phyloP scores from a whole-genome alignment of 2,113 vertebrate genomes.

The Dicerorhinus sumatrensis region DNA sequence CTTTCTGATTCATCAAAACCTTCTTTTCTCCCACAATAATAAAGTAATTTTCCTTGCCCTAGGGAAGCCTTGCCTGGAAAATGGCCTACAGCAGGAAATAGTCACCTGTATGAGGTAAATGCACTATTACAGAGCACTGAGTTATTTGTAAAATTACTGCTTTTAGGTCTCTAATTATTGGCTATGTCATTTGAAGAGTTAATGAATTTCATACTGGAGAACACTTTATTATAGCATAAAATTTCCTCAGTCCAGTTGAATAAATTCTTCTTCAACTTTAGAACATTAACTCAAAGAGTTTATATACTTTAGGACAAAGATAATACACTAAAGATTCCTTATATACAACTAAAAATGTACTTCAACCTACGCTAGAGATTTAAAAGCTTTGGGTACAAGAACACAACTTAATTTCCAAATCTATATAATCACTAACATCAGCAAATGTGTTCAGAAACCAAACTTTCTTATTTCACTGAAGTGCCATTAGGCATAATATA shows the following conservation, averaged over 20 bases:
- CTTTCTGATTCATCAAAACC: neutral
- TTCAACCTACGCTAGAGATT: neutral
- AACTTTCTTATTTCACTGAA: neutral
- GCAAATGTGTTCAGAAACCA: neutral
- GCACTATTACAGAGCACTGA: neutral
- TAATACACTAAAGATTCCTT: constrained; percentile 3
- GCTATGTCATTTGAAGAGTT: constrained; percentile 1
- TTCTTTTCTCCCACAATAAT: neutral
- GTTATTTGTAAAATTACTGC: constrained; percentile 27
- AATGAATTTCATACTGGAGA: constrained; percentile 17
- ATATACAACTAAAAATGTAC: neutral
- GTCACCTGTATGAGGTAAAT: constrained; percentile 24
- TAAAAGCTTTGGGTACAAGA: constrained; percentile 26
- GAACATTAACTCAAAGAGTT: constrained; percentile 4
- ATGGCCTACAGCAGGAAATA: neutral
- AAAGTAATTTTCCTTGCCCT: constrained; percentile 35
- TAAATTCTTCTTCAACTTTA: neutral
- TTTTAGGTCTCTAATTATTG: constrained; percentile 59
- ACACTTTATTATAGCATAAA: neutral
- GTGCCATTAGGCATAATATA: neutral
- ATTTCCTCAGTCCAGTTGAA: neutral
- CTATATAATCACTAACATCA: neutral
- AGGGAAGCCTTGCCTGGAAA: neutral
- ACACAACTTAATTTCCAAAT: constrained; percentile 11
- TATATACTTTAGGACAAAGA: neutral